Conservation (phyloP, 1,140 invertebrate genomes). For the Bradysia coprophila region DNA sequence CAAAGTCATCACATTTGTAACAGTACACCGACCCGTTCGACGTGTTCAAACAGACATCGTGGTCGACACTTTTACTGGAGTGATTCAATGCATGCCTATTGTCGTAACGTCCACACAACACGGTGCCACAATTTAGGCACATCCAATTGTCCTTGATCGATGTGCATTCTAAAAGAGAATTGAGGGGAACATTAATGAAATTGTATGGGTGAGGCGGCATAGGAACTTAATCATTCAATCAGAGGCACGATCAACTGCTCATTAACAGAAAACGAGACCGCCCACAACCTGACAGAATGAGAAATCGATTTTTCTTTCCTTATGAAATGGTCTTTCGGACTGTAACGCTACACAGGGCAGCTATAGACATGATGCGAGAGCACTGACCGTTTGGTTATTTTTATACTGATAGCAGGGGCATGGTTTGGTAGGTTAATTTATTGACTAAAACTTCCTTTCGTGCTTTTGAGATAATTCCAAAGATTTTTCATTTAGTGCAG, state of each 20-base stretch:
- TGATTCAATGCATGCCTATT: conserved; percentile 59
- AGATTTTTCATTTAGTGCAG: no score
- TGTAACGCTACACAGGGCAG: no score
- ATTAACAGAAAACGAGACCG: no score
- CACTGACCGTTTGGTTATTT: no score
- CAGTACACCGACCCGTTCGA: conserved; percentile 55
- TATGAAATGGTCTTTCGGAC: background rate
- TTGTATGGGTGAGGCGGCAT: background rate
- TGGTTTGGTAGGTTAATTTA: no score
- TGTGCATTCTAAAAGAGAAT: conserved; percentile 35
- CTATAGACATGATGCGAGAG: no score
- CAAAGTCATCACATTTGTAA: conserved; percentile 65
- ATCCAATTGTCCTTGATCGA: conserved; percentile 53
- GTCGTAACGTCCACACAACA: conserved; percentile 61
- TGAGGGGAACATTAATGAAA: background rate
- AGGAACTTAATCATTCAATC: conserved; percentile 1
- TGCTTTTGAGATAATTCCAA: no score
- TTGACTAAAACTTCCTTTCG: no score
- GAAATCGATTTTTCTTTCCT: no score
- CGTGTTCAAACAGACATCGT: conserved; percentile 59
- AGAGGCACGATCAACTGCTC: background rate
- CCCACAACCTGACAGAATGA: no score
- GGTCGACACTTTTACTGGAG: conserved; percentile 36
- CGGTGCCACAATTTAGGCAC: conserved; percentile 49
- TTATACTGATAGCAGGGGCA: no score